phyloP scores from a whole-genome alignment of 2,888 invertebrate genomes.

The Tethea ocularis region DNA sequence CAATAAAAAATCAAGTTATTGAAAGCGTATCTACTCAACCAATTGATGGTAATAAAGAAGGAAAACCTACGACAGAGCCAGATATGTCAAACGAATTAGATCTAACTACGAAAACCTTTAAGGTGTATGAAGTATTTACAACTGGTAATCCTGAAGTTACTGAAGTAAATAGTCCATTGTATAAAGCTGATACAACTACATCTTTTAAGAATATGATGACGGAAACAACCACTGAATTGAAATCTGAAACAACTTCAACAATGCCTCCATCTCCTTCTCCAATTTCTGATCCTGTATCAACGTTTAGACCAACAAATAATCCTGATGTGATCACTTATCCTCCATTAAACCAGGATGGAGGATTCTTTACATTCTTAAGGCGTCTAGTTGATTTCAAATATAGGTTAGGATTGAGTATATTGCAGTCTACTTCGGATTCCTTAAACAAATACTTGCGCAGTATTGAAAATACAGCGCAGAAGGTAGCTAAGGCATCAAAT shows the following conservation, averaged over 20 bases:
- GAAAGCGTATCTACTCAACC: conserved; percentile 75
- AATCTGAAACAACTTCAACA: conserved; percentile 67
- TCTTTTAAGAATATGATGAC: conserved; percentile 55
- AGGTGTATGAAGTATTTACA: conserved; percentile 72
- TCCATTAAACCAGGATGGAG: conserved; percentile 61
- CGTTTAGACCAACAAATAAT: conserved; percentile 41
- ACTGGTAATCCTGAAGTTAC: conserved; percentile 39
- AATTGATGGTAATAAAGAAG: conserved; percentile 50
- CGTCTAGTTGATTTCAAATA: conserved; percentile 88
- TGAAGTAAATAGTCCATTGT: conserved; percentile 40
- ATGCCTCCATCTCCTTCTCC: conserved; percentile 56
- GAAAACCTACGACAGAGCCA: conserved; percentile 44
- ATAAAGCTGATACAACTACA: conserved; percentile 51
- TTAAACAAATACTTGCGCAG: conserved; percentile 86
- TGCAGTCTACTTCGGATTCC: conserved; percentile 87
- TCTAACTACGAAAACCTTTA: conserved; percentile 64
- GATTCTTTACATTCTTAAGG: conserved; percentile 84
- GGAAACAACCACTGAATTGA: conserved; percentile 68
- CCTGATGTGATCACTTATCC: conserved; percentile 74
- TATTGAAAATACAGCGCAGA: conserved; percentile 74
- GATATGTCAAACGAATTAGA: conserved; percentile 58
- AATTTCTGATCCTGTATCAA: conserved; percentile 42
- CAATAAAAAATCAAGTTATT: conserved; percentile 51
- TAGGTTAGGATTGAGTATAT: conserved; percentile 86
- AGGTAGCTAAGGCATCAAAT: conserved; percentile 58